Evolutionary conservation across 2,113 vertebrate species (phyloP), one percentile per base, ranked within the genome.

Genomic region (Zosterops japonicus): DNA sequence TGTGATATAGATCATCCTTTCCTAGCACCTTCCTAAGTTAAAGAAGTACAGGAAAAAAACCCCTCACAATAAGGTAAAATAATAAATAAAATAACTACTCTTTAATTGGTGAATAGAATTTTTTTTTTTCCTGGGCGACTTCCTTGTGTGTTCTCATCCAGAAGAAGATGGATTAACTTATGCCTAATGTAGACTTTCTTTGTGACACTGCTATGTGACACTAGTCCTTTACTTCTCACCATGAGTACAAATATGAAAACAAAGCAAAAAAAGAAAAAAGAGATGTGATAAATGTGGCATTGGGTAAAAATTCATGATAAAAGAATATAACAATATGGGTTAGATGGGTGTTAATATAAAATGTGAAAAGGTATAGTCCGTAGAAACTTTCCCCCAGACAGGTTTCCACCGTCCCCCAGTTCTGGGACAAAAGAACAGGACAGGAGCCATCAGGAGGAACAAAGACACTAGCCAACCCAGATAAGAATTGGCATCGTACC

Each of bases 151-250:
- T 9, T 39, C 3, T 80, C 28, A 74, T 49, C 5, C 9, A 49
- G 41, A 83, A 65, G n/a, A 63, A 81, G 64, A 42, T 8, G 4
- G 5, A 29, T 90, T 22, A n/a, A 71, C 24, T 82, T 56, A 27
- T n/a, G 36, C 12, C 14, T 80, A n/a, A 59, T 21, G 11, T 18
- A 65, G 22, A 28, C 11, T 20, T 28, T 71, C 24, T 84, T n/a
- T 44, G 13, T 3, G 8, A 50, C 2, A 2, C 5, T 67, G 12
- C 5, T 63, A 2, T n/a, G 15, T 50, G 33, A 24, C 8, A 4
- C 7, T 36, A 4, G 28, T 91, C 20, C 22, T 83, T 79, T 63
- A 52, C 27, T 85, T 87, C 16, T 14, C 11, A 55, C 3, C 4
- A 10, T 14, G 12, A 25, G 8, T 46, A 36, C 31, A 75, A 70